A percentile compares a stretch with the other conserved stretches of the same genome.
These are phyloP conservation scores for Melieria omissa DNA, from an alignment of 2,888 invertebrate genomes.

Conservation along the genomic window DNA sequence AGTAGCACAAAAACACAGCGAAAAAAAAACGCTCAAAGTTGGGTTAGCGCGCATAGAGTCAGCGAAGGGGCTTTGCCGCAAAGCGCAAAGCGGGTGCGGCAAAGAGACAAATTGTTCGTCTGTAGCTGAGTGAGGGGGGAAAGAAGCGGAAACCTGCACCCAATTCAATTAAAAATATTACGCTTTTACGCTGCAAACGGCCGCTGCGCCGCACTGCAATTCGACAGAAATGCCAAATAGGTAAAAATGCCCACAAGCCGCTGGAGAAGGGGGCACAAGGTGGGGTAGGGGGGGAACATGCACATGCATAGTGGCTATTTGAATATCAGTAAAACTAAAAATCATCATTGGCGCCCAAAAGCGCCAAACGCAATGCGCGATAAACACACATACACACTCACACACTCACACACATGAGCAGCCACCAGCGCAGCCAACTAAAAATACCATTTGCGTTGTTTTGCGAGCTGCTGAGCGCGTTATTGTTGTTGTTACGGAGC, in stretches of 20 bases:
- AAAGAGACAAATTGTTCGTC: constrained; percentile 5
- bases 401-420: constrained; percentile 10
- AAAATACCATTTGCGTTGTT: constrained; percentile 29
- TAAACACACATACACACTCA: constrained; percentile 22
- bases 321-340: constrained; percentile 21
- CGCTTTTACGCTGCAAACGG: neutral
- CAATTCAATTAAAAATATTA: constrained; percentile 37
- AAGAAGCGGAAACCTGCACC: constrained; percentile 15
- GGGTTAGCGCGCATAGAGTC: too few species aligned
- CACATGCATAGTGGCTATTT: constrained; percentile 24
- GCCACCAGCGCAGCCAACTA: neutral
- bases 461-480: constrained; percentile 1
- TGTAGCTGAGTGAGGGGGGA: neutral
- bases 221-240: constrained; percentile 17
- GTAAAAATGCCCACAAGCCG: constrained; percentile 12
- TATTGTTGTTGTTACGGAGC: constrained; percentile 5
- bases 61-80: neutral
- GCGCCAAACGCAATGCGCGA: constrained; percentile 26
- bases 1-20: constrained; percentile 1
- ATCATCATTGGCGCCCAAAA: constrained; percentile 2
- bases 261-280: constrained; percentile 2
- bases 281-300: constrained; percentile 8
- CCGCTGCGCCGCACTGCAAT: neutral
- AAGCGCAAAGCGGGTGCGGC: neutral
- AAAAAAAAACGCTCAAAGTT: too few species aligned